These are phyloP conservation scores for Peromyscus melanophrys DNA, from an alignment of 2,797 vertebrate genomes.

Conservation along the genomic window DNA sequence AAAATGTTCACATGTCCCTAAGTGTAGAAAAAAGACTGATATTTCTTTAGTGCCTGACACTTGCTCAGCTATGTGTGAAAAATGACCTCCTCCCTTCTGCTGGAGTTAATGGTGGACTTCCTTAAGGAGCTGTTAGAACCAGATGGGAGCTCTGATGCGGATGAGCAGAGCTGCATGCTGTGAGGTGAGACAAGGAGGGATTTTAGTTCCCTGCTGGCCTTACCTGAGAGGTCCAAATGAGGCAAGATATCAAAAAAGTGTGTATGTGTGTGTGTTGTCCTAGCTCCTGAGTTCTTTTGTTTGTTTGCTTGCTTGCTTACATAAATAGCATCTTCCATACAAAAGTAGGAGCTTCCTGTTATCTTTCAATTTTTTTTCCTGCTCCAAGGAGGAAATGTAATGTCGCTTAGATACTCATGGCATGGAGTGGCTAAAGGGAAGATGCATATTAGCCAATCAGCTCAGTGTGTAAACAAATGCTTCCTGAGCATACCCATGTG, in stretches of 20 bases:
- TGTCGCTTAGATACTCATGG: not conserved
- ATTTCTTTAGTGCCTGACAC: not conserved
- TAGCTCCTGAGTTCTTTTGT: not conserved
- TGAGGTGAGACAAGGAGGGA: not conserved
- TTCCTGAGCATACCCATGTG: not conserved
- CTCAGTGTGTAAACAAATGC: not conserved
- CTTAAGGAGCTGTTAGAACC: not conserved
- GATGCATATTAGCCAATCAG: not conserved
- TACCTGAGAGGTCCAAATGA: not conserved
- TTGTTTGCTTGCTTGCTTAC: not conserved
- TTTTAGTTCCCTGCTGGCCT: not conserved
- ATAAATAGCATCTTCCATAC: not conserved
- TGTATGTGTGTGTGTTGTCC: not conserved
- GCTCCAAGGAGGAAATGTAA: not conserved
- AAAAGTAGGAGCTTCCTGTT: not conserved
- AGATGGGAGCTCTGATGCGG: not conserved
- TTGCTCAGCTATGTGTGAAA: constrained; percentile 10
- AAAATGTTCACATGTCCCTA: not conserved
- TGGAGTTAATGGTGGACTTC: not conserved
- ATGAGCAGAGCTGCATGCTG: not conserved
- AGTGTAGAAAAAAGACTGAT: not conserved
- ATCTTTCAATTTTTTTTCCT: not conserved
- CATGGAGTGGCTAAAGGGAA: not conserved
- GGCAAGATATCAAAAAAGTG: not conserved
- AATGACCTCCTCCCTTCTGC: not conserved